Percentiles rank a stretch among this genome's conserved stretches.
Evolutionary conservation across 2,797 vertebrate species (phyloP).

Genomic region (Pitangus sulphuratus): DNA sequence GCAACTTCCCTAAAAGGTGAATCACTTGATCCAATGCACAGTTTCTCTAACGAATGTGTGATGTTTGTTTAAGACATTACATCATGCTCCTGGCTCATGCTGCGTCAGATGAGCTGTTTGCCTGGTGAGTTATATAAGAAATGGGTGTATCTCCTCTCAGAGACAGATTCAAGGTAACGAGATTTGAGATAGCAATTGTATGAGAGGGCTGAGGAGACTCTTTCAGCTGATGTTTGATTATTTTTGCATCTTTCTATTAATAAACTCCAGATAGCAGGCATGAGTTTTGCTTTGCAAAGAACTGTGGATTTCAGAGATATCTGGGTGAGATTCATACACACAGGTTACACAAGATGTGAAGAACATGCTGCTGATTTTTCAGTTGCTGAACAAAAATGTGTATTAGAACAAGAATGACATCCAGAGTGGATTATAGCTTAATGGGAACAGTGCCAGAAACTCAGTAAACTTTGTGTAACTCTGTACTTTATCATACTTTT

Average conservation of each 20-base stretch:
- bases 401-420: neutral
- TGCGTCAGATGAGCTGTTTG: neutral
- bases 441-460: neutral
- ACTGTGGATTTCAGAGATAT: neutral
- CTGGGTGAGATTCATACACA: neutral
- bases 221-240: neutral
- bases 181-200: neutral
- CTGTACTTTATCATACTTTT: neutral
- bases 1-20: neutral
- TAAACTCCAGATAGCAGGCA: neutral
- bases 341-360: accelerated
- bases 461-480: neutral
- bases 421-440: neutral
- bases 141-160: neutral
- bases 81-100: neutral
- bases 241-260: neutral
- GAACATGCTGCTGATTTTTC: neutral
- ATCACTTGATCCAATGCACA: neutral
- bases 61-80: neutral
- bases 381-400: neutral
- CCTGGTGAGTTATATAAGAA: neutral
- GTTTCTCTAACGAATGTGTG: neutral
- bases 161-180: neutral
- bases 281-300: neutral
- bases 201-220: neutral